These are phyloP conservation scores for Nemapogon koenigi DNA, from an alignment of 2,888 invertebrate genomes.

Conservation along the genomic window DNA sequence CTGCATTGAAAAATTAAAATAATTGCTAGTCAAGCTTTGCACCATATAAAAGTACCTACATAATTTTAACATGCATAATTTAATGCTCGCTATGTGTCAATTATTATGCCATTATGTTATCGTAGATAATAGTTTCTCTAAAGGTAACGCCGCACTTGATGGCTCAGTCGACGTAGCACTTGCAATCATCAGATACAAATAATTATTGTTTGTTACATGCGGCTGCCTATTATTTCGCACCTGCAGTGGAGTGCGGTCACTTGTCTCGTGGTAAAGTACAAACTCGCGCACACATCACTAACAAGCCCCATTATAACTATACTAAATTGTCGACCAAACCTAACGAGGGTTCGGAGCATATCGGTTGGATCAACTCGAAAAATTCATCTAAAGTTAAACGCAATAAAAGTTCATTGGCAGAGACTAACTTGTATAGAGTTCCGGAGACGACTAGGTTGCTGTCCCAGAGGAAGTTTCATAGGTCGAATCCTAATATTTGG, in stretches of 20 bases:
- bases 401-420: conserved; percentile 58
- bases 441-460: conserved; percentile 44
- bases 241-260: conserved; percentile 70
- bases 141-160: no score
- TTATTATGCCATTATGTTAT: no score
- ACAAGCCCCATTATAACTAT: conserved; percentile 49
- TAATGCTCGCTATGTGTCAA: no score
- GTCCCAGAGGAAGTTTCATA: conserved; percentile 43
- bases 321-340: conserved; percentile 42
- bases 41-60: no score
- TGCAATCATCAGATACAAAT: no score
- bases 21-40: no score
- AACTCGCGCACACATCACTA: conserved; percentile 69
- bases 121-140: no score
- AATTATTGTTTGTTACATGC: conserved; percentile 67
- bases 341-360: conserved; percentile 41
- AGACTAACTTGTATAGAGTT: conserved; percentile 37
- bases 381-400: conserved; percentile 42
- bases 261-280: conserved; percentile 74
- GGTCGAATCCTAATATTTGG: conserved; percentile 56
- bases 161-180: no score
- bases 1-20: no score
- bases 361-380: conserved; percentile 22
- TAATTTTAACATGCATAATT: no score
- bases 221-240: conserved; percentile 63